Evolutionary conservation across 1,140 invertebrate species (phyloP).

Genomic region (Leptopilina clavipes): DNA sequence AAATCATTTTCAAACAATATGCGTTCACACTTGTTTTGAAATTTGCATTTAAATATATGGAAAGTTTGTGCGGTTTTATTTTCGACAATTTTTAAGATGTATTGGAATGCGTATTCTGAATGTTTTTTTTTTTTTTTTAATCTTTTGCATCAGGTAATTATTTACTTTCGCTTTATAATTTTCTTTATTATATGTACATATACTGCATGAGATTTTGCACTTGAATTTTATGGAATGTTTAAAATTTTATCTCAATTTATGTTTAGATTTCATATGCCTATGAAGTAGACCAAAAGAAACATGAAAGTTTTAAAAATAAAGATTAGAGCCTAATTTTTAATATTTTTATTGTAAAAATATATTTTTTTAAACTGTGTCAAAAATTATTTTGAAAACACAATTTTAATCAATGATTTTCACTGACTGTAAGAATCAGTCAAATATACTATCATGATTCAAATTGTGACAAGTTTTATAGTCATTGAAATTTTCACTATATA

Average conservation of each 20-base stretch:
- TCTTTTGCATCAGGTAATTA: constrained; percentile 29
- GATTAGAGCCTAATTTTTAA: too few species aligned
- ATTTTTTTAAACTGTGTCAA: too few species aligned
- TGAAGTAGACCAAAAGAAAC: constrained; percentile 2
- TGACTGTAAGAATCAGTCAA: too few species aligned
- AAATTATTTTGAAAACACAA: too few species aligned
- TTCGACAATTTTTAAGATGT: not conserved
- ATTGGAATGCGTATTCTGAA: not conserved
- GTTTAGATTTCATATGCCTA: not conserved
- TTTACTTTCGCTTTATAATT: constrained; percentile 23
- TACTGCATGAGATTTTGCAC: constrained; percentile 6
- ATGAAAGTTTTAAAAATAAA: too few species aligned
- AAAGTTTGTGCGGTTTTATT: not conserved
- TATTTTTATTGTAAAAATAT: not conserved
- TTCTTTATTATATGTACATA: not conserved
- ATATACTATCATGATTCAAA: too few species aligned
- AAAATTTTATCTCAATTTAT: not conserved
- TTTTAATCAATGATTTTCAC: too few species aligned
- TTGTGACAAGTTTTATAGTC: too few species aligned
- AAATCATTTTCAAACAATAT: too few species aligned
- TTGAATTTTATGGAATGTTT: not conserved
- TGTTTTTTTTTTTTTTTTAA: too few species aligned
- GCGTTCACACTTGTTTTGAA: too few species aligned
- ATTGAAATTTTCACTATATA: too few species aligned
- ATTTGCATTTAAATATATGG: not conserved